These are phyloP conservation scores for Eurosta solidaginis DNA, from an alignment of 1,140 invertebrate species.

Conservation along the genomic window DNA sequence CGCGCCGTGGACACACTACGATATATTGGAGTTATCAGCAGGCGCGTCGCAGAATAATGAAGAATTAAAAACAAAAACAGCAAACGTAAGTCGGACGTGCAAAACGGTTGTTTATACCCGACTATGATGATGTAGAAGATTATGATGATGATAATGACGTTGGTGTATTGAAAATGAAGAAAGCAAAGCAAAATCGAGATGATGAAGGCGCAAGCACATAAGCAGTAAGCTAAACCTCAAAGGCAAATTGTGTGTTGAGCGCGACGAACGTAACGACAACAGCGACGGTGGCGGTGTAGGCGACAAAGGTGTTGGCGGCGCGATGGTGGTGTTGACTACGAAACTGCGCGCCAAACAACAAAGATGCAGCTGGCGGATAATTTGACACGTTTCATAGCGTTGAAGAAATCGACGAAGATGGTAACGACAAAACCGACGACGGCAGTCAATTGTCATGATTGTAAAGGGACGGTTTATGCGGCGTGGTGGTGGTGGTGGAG, in stretches of 20 bases:
- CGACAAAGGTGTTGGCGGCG: background rate
- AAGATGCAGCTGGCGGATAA: slow-evolving; percentile 24
- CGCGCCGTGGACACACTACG: background rate
- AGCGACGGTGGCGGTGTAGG: background rate
- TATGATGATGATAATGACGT: background rate
- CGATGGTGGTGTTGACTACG: too few species aligned
- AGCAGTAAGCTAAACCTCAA: background rate
- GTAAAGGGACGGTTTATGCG: too few species aligned
- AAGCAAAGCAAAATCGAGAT: background rate
- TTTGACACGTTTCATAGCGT: slow-evolving; percentile 18
- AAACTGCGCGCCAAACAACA: slow-evolving; percentile 21
- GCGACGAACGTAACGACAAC: background rate
- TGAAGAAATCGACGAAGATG: too few species aligned
- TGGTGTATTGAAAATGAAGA: background rate
- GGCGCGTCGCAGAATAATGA: background rate
- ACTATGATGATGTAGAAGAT: background rate
- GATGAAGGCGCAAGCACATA: background rate
- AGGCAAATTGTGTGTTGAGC: background rate
- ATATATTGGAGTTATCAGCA: background rate
- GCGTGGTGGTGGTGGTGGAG: background rate
- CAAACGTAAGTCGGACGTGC: slow-evolving; percentile 2
- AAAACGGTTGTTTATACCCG: too few species aligned
- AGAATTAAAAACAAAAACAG: background rate
- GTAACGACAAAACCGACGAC: too few species aligned
- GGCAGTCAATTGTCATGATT: background rate